Conservation (phyloP, 1,140 invertebrate species). For the Ganaspis sp. region DNA sequence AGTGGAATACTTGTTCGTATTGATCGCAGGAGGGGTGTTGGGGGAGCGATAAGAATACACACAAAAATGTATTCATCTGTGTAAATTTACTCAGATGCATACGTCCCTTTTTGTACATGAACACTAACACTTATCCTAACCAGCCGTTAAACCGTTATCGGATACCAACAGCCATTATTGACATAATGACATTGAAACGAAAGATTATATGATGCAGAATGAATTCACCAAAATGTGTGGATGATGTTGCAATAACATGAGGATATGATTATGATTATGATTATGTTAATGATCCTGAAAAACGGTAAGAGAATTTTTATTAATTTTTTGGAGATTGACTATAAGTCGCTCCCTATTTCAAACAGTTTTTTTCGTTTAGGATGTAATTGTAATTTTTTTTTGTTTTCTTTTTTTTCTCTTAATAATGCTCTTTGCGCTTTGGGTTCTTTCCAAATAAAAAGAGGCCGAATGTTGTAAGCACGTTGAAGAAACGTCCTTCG, state of each 20-base stretch:
- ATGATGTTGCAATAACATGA: slow-evolving; percentile 16
- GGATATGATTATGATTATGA: slow-evolving; percentile 34
- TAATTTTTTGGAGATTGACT: not conserved
- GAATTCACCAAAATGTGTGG: slow-evolving; percentile 13
- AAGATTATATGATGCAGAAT: not conserved
- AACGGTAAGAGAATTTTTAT: slow-evolving; percentile 30
- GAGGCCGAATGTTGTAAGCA: not conserved
- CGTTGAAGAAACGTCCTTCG: slow-evolving; percentile 20
- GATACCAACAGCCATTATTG: not conserved
- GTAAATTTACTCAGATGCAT: slow-evolving; percentile 18
- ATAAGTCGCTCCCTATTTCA: not conserved
- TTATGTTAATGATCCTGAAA: slow-evolving; percentile 28
- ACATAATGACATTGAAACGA: not conserved
- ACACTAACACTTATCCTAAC: slow-evolving; percentile 4
- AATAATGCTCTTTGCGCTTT: not conserved
- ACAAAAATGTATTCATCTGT: slow-evolving; percentile 16
- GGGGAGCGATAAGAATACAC: slow-evolving; percentile 27
- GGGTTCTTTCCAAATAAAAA: not conserved
- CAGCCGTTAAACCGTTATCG: not conserved
- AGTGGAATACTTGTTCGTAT: not conserved
- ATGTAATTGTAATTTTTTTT: not conserved
- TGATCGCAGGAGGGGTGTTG: not conserved
- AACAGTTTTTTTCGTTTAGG: not conserved
- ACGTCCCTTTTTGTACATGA: not conserved
- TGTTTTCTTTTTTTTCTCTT: not conserved